Evolutionary conservation across 2,888 invertebrate species (phyloP), one percentile per base, ranked within the genome.

Genomic region (Drosophila lutescens): DNA sequence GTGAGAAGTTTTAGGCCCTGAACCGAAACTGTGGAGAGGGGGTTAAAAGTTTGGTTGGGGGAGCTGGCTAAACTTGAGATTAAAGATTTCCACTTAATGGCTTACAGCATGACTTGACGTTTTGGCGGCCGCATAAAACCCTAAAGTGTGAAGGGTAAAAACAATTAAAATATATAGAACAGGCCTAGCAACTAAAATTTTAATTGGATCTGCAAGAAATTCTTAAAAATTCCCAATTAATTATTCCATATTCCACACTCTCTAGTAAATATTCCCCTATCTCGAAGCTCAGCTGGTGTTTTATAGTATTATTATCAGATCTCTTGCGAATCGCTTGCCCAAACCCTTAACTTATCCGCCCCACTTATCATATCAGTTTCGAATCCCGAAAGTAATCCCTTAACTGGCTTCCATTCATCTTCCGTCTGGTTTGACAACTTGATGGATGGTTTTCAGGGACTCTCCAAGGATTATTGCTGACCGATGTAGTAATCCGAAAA

Each of bases 341-440:
- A 41, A 32, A 10, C 12, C 53, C 53, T 13, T 12, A 23, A 41
- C 40, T 62, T 43, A 34, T 36, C 49, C 59, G 34, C 6, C 20
- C 7, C n/a, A 59, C 62, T 66, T 54, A 63, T 54, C 66, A 40
- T 66, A 66, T 66, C 66, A 63, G 53, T 66, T 63, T 40, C 65
- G n/a, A 63, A 12, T 47, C 53, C 40, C 23, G 26, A 20, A 26
- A 36, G 44, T 63, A 63, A 63, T 66, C 66, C 66, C 59, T 30
- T 63, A 59, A 59, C 62, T 43, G 49, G 41, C 62, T 59, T 58
- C n/a, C 63, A 65, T 65, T 66, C 40, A 53, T 66, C 63, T 66
- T 47, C 47, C n/a, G 63, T 23, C 15, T 12, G 30, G 26, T 57
- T 63, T 63, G 63, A 66, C 63, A 66, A 54, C 34, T 20, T 66